Percentiles rank a stretch among this genome's conserved stretches.
phyloP scores from a whole-genome alignment of 2,888 invertebrate species.

The Uropetala carovei region DNA sequence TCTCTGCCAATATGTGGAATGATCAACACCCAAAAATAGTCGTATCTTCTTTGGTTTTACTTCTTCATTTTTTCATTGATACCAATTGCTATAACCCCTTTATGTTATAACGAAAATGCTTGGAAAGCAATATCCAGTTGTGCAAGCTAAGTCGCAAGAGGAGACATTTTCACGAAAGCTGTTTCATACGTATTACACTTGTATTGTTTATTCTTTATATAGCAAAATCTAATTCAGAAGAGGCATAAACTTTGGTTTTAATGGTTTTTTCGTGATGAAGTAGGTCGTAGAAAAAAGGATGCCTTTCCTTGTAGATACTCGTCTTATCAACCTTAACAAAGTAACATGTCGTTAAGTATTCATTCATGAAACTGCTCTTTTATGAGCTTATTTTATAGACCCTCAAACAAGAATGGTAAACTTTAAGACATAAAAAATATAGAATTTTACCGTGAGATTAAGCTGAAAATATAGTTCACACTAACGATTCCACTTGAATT shows the following conservation, averaged over 20 bases:
- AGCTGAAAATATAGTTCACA: neutral
- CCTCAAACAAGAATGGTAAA: conserved; percentile 2
- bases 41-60: too few species aligned
- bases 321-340: conserved; percentile 20
- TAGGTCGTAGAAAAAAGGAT: neutral
- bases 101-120: too few species aligned
- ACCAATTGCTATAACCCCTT: too few species aligned
- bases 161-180: neutral
- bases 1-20: too few species aligned
- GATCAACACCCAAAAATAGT: too few species aligned
- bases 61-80: too few species aligned
- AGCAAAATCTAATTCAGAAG: neutral
- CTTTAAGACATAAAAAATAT: neutral
- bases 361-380: conserved; percentile 46
- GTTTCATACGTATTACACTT: neutral
- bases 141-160: neutral
- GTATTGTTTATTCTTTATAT: neutral
- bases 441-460: neutral
- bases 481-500: neutral
- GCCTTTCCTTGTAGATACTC: neutral
- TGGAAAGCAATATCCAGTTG: too few species aligned
- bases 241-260: neutral
- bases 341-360: conserved; percentile 58
- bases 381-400: conserved; percentile 44
- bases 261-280: neutral